A percentile compares a stretch with the other conserved stretches of the same genome.
These are phyloP conservation scores for Palloptera scutellata DNA, from an alignment of 2,888 invertebrate genomes.

Conservation along the genomic window DNA sequence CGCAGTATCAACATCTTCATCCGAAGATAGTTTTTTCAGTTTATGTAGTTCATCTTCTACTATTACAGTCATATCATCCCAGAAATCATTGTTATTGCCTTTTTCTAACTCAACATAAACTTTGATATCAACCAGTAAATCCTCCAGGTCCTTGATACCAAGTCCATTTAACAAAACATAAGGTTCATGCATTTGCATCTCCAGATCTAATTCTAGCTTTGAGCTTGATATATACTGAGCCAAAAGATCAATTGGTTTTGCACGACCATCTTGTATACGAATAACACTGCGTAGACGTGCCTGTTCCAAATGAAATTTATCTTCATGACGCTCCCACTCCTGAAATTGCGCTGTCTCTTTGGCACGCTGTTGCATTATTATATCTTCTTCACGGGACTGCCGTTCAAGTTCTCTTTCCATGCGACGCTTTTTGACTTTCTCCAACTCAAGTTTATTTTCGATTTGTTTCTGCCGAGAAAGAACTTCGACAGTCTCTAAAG, in stretches of 20 bases:
- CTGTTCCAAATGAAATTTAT: constrained; percentile 97
- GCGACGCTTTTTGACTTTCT: constrained; percentile 92
- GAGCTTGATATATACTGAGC: constrained; percentile 95
- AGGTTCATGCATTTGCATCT: constrained; percentile 99
- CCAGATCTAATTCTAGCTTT: constrained; percentile 88
- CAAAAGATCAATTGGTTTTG: constrained; percentile 96
- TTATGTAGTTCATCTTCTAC: constrained; percentile 92
- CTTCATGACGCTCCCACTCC: constrained; percentile 96
- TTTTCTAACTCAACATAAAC: constrained; percentile 92
- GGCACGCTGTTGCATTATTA: constrained; percentile 83
- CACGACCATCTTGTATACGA: constrained; percentile 94
- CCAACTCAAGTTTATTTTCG: constrained; percentile 90
- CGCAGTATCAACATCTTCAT: constrained; percentile 69
- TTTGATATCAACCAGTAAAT: constrained; percentile 94
- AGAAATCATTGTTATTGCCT: constrained; percentile 87
- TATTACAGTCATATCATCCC: constrained; percentile 95
- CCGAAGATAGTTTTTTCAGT: constrained; percentile 75
- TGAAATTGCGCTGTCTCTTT: constrained; percentile 90
- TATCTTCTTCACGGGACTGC: constrained; percentile 82
- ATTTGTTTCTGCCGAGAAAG: constrained; percentile 86
- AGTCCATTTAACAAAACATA: constrained; percentile 94
- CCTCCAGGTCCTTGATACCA: constrained; percentile 89
- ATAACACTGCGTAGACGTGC: constrained; percentile 92
- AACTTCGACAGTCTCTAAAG: constrained; percentile 81
- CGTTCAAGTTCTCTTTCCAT: constrained; percentile 88